Evolutionary conservation across 2,888 invertebrate species (phyloP).

Genomic region (Cinara cedri): DNA sequence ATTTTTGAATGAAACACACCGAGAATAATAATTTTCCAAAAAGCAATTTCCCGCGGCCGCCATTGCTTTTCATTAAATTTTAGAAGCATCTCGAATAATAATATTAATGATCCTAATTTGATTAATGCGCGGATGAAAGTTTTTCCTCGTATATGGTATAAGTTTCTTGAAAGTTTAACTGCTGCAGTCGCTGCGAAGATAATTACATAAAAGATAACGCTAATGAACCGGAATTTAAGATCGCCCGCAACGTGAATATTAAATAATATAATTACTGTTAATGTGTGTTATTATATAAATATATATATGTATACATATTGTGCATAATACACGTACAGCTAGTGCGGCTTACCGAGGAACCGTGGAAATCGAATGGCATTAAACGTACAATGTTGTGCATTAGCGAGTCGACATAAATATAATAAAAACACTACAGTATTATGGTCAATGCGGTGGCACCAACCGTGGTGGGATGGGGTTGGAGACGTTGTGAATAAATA

Average conservation of each 20-base stretch:
- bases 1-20: too few relatives aligned
- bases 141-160: slow-evolving; percentile 1
- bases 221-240: slow-evolving; percentile 41
- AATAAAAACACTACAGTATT: too few relatives aligned
- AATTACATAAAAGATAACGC: slow-evolving; percentile 35
- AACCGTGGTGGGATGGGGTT: too few relatives aligned
- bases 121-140: slow-evolving; percentile 3
- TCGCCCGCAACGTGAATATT: slow-evolving; percentile 17
- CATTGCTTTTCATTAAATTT: neutral
- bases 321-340: too few relatives aligned
- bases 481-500: too few relatives aligned
- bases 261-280: slow-evolving; percentile 28
- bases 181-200: neutral
- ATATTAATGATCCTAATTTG: neutral
- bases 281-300: too few relatives aligned
- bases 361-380: neutral
- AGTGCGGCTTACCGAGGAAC: neutral
- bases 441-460: too few relatives aligned
- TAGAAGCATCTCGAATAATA: neutral
- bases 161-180: slow-evolving; percentile 15
- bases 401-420: too few relatives aligned
- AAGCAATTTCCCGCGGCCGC: too few relatives aligned
- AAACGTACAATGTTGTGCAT: neutral
- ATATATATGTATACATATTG: too few relatives aligned
- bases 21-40: neutral